phyloP scores from a whole-genome alignment of 2,797 vertebrate species.

The Ctenopoma multispine region DNA sequence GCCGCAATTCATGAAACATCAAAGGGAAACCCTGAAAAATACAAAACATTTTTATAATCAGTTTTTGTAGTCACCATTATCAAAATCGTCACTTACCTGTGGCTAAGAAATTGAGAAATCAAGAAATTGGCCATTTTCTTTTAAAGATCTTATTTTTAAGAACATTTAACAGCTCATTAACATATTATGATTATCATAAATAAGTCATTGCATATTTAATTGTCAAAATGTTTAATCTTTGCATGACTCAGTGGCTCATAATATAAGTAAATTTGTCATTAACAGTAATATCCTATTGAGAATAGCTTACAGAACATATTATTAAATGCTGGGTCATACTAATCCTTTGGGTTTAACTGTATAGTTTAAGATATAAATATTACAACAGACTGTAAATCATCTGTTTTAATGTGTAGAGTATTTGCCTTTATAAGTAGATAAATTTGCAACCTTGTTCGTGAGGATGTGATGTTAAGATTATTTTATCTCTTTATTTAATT shows the following conservation, averaged over 20 bases:
- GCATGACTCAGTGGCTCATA: slow-evolving; percentile 18
- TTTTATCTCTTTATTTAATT: slow-evolving; percentile 59
- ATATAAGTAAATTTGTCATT: slow-evolving; percentile 30
- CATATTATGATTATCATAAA: slow-evolving; percentile 26
- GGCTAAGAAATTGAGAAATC: not conserved
- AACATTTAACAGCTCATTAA: slow-evolving; percentile 30
- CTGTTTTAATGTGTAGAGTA: slow-evolving; percentile 13
- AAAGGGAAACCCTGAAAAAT: slow-evolving; percentile 56
- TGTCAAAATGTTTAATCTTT: slow-evolving; percentile 20
- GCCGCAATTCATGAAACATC: slow-evolving; percentile 21
- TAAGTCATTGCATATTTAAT: slow-evolving; percentile 12
- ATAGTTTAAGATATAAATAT: slow-evolving; percentile 35
- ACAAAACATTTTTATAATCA: slow-evolving; percentile 44
- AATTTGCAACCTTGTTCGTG: slow-evolving; percentile 27
- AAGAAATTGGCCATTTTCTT: not conserved
- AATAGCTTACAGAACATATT: slow-evolving; percentile 58
- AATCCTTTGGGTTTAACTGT: slow-evolving; percentile 61
- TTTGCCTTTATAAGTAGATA: slow-evolving; percentile 22
- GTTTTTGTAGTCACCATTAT: not conserved
- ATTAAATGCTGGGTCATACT: slow-evolving; percentile 42
- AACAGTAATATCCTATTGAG: slow-evolving; percentile 22
- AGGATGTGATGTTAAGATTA: slow-evolving; percentile 24
- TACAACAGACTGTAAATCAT: slow-evolving; percentile 26
- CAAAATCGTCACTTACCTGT: not conserved
- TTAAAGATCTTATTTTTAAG: not conserved